Percentiles rank a stretch among this genome's conserved stretches.
Evolutionary conservation across 2,888 invertebrate species (phyloP).

Genomic region (Phengaris arion): DNA sequence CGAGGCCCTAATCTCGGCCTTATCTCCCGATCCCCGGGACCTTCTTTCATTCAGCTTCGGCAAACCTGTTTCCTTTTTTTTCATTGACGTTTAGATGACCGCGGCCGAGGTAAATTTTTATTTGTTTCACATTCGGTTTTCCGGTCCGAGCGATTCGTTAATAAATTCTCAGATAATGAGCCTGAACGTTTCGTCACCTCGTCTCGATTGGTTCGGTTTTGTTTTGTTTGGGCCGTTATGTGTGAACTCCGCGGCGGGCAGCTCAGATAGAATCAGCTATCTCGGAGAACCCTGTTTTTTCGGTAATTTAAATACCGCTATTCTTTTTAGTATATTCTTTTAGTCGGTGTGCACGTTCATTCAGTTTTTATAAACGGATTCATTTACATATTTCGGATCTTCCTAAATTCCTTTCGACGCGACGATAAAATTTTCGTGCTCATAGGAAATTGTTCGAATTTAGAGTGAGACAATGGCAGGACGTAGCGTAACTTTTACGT

Average conservation of each 20-base stretch:
- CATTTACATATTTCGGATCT: constrained; percentile 25
- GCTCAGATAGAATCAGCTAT: constrained; percentile 69
- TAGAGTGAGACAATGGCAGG: background rate
- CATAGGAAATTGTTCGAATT: constrained; percentile 5
- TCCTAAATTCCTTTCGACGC: background rate
- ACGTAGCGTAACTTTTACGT: background rate
- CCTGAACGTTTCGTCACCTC: constrained; percentile 80
- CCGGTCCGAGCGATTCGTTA: constrained; percentile 78
- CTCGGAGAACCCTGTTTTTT: constrained; percentile 64
- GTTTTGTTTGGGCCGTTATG: constrained; percentile 70
- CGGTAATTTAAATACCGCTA: constrained; percentile 73
- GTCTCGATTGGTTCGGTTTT: constrained; percentile 75
- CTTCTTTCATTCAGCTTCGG: constrained; percentile 74
- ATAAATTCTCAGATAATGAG: constrained; percentile 80
- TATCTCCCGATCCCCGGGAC: constrained; percentile 75
- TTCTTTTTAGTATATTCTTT: constrained; percentile 63
- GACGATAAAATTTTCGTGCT: constrained; percentile 13
- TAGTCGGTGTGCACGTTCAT: constrained; percentile 40
- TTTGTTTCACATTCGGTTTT: constrained; percentile 79
- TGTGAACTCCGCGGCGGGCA: constrained; percentile 74
- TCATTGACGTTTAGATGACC: constrained; percentile 78
- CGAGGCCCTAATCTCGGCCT: constrained; percentile 73
- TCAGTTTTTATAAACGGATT: constrained; percentile 36
- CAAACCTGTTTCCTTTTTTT: constrained; percentile 76
- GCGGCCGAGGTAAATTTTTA: constrained; percentile 79